Evolutionary conservation across 2,113 vertebrate species (phyloP), one percentile per base, ranked within the genome.

Genomic region (Tenrec ecaudatus): DNA sequence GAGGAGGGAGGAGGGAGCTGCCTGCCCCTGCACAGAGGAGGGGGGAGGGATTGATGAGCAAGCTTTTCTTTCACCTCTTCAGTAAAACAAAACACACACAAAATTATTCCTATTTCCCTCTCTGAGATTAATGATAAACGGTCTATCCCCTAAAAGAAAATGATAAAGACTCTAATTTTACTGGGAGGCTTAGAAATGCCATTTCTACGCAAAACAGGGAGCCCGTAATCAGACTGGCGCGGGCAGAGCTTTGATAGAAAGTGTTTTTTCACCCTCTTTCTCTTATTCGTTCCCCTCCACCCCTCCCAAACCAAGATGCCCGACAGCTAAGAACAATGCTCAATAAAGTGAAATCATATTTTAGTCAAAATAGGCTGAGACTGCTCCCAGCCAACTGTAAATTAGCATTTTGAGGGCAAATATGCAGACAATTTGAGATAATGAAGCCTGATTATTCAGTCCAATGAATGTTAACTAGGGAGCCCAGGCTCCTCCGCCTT

Each of bases 381-480:
- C 98, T 97, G 99, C 99, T 99, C 85, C 98, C 98, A 99, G 99
- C 99, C 98, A 99, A 98, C 98, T 99, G 98, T 98, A 99, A 99
- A 99, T 99, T 99, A 99, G 99, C 99, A 99, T 99, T 99, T 99
- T 99, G 99, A 99, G 99, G 99, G 99, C 99, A 99, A 99, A 99
- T 99, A 99, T 99, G 99, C 99, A 99, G 99, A 98, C 98, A 99
- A 99, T 99, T 99, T 98, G 99, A 99, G 99, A 99, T 99, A 99
- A 99, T 99, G 99, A 99, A 98, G 98, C 75, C 98, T 99, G 99
- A 99, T 99, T 99, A 99, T 99, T 99, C 99, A 99, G 99, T 99
- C 99, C 99, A 99, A 99, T 99, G 99, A 99, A 99, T 99, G 99
- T 99, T 99, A 99, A 99, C 99, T 99, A 99, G 99, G 99, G 98